These are phyloP conservation scores for Mongoloraphidia duomilia DNA, from an alignment of 2,888 invertebrate species.

Conservation along the genomic window DNA sequence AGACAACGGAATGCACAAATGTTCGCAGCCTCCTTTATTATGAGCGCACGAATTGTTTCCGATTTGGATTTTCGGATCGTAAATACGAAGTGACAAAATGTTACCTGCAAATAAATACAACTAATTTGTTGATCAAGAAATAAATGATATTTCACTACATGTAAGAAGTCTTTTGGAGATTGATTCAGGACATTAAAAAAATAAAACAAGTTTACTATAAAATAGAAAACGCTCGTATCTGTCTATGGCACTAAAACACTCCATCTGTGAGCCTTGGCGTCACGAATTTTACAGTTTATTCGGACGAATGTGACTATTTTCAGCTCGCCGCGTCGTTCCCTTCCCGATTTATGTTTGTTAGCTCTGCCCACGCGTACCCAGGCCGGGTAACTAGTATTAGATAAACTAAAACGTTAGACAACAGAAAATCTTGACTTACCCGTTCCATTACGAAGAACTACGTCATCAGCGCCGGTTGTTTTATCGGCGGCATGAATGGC, in stretches of 20 bases:
- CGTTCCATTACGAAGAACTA: constrained; percentile 43
- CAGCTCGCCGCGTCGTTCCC: no score
- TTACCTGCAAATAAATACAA: constrained; percentile 29
- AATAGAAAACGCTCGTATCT: no score
- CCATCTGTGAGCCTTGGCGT: no score
- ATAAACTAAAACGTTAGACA: no score
- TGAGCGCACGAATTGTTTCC: constrained; percentile 41
- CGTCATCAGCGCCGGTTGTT: constrained; percentile 33
- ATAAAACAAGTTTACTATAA: no score
- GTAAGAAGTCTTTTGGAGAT: not conserved
- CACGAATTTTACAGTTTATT: no score
- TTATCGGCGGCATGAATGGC: constrained; percentile 49
- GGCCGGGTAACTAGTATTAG: no score
- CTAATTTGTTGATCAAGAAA: not conserved
- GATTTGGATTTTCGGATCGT: constrained; percentile 49
- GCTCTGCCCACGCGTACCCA: no score
- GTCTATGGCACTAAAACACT: no score
- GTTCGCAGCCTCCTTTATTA: constrained; percentile 47
- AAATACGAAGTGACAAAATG: constrained; percentile 53
- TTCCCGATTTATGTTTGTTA: no score
- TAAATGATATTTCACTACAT: constrained; percentile 1
- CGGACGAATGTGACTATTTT: no score
- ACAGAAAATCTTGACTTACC: constrained; percentile 22
- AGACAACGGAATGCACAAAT: constrained; percentile 57
- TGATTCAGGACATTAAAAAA: no score